phyloP scores from a whole-genome alignment of 1,140 invertebrate species.

The Archegozetes longisetosus region DNA sequence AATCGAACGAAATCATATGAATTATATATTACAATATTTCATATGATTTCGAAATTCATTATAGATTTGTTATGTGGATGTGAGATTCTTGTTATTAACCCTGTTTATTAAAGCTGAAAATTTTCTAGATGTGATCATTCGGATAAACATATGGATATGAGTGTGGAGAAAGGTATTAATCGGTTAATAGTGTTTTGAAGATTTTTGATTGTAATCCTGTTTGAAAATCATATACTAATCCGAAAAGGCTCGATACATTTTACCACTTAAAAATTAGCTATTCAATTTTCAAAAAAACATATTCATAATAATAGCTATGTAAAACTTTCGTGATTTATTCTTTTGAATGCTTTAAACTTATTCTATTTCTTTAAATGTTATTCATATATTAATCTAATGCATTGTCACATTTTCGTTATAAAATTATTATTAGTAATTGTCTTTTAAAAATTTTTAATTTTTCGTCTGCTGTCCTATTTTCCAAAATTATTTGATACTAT shows the following conservation, averaged over 20 bases:
- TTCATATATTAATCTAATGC: neutral
- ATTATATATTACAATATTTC: too few species aligned
- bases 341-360: neutral
- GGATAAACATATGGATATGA: neutral
- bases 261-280: too few species aligned
- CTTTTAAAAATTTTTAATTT: neutral
- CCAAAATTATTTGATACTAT: neutral
- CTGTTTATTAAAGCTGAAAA: neutral
- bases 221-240: too few species aligned
- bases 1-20: too few species aligned
- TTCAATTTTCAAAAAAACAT: too few species aligned
- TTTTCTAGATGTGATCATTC: neutral
- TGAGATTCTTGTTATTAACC: neutral
- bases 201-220: neutral
- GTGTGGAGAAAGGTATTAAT: neutral
- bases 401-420: neutral
- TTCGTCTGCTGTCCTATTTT: neutral
- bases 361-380: neutral
- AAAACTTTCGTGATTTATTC: too few species aligned
- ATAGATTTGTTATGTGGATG: neutral
- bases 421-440: too few species aligned
- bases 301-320: too few species aligned
- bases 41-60: too few species aligned
- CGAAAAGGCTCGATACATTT: too few species aligned
- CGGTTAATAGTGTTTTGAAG: neutral